Conservation (phyloP, 64 coral and sea anemone species). For the Porites lutea region DNA sequence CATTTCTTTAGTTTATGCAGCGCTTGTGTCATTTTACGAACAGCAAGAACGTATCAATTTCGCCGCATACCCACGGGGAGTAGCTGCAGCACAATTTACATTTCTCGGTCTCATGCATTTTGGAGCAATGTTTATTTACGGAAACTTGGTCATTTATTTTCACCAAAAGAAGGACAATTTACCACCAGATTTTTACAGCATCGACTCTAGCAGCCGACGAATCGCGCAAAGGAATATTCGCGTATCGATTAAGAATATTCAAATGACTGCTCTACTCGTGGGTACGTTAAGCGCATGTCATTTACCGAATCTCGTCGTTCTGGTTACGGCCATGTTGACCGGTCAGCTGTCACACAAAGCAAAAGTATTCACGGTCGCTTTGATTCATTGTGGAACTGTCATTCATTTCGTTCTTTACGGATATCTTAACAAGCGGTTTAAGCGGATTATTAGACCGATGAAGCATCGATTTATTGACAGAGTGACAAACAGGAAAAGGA, state of each 20-base stretch:
- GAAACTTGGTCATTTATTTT: conserved; percentile 42
- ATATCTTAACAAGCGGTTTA: conserved; percentile 57
- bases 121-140: conserved; percentile 19
- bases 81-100: conserved; percentile 55
- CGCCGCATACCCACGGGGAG: conserved; percentile 3
- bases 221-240: conserved; percentile 38
- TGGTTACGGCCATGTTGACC: conserved; percentile 61
- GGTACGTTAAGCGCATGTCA: conserved; percentile 40
- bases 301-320: conserved; percentile 17
- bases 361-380: background rate
- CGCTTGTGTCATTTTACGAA: conserved; percentile 13
- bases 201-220: conserved; percentile 53
- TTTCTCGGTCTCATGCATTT: conserved; percentile 42
- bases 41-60: too few relatives aligned
- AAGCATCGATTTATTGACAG: conserved; percentile 6
- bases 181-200: conserved; percentile 65
- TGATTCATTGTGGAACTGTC: conserved; percentile 23
- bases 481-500: background rate
- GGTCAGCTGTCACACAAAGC: conserved; percentile 41
- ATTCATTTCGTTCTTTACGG: conserved; percentile 53
- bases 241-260: conserved; percentile 55
- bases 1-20: conserved; percentile 34
- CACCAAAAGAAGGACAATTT: conserved; percentile 35
- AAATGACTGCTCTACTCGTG: conserved; percentile 44
- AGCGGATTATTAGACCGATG: conserved; percentile 36